Base-by-base conservation (phyloP, 2,888 invertebrate species). In the Cataglyphis altisquamis region DNA sequence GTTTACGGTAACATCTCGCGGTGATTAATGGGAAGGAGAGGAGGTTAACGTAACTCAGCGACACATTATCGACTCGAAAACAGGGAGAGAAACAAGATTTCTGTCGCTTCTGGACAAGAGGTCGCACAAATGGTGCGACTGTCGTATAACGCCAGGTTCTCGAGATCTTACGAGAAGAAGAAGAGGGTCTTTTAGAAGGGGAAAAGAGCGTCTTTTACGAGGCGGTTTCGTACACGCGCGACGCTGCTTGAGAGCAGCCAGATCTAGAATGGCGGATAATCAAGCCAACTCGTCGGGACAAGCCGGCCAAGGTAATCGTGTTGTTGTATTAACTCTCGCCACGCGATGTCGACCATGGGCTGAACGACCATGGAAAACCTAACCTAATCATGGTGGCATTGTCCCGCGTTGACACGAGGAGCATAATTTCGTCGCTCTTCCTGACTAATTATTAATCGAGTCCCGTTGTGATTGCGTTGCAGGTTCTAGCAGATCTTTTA, bases 211-310 rank as follows among this genome's bases (percentile, higher is more conserved):
- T 89, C 90, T 91, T 89, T 89, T 86, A 89, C 89, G 89, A 91
- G 89, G n/a, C 89, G 87, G 85, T 91, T 87, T 82, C 86, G 73
- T n/a, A 21, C 25, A 39, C 25, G 29, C 63, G 48, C 55, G 29
- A 68, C 57, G 29, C 41, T 64, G 74, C 86, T 72, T 75, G 74
- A 60, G 81, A 81, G 75, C 77, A 77, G 83, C 48, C 60, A 15
- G 45, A 45, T 12, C 21, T 94, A 95, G 95, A 96, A 97, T 97
- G 97, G 97, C 97, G 96, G 97, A 97, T 95, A 96, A 96, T 95
- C 96, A 96, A 95, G 96, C 96, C 95, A 96, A 97, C 95, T 96
- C 96, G 93, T 96, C 96, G 94, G 96, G 96, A 95, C 96, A 96
- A 95, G 96, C 96, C 95, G 96, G 90, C 89, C 94, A 93, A 91